Evolutionary conservation across 2,797 vertebrate genomes (phyloP), one percentile per base, ranked within the genome.

Genomic region (Dicrostonyx torquatus): DNA sequence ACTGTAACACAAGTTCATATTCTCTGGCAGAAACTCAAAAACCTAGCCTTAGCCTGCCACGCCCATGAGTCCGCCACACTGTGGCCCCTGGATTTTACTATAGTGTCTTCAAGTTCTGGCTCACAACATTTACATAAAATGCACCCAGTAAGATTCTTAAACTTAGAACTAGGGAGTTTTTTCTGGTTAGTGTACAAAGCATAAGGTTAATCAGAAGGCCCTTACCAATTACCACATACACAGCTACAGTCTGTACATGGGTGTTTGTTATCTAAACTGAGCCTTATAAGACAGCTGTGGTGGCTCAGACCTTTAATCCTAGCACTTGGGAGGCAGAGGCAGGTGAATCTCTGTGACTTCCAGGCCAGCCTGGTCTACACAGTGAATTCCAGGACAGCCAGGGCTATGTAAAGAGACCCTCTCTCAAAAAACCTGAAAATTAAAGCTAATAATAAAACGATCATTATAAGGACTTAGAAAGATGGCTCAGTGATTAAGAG

Each of bases 121-220:
- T 82, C 43, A 34, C 72, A 91, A 73, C 55, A 68, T 82, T 87
- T 90, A 70, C 20, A n/a, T 94, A 82, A 88, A 90, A 64, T 75
- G 50, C 1, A 89, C 58, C 26, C 31, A 93, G 55, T 79, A 93
- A 91, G 58, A 72, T 53, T 87, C 79, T 72, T 76, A 82, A 64
- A 11, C 70, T 85, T 76, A 58, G 34, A 53, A 86, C 17, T 77
- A 43, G n/a, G n/a, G 90, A 6, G 12, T 45, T 15, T 77, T 85
- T 85, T 31, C 24, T 91, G 24, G 80, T 88, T 37, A 77, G 6
- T 40, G 24, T n/a, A 31, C 76, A 78, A 66, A 43, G 68, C 18
- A 43, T 79, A 64, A 77, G 43, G 29, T 48, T 70, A 8, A 68
- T 72, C 53, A 45, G 64, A 79, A 75, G 91, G n/a, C 53, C 80